These are phyloP conservation scores for Eupithecia exiguata DNA, from an alignment of 2,888 invertebrate genomes.

Conservation along the genomic window DNA sequence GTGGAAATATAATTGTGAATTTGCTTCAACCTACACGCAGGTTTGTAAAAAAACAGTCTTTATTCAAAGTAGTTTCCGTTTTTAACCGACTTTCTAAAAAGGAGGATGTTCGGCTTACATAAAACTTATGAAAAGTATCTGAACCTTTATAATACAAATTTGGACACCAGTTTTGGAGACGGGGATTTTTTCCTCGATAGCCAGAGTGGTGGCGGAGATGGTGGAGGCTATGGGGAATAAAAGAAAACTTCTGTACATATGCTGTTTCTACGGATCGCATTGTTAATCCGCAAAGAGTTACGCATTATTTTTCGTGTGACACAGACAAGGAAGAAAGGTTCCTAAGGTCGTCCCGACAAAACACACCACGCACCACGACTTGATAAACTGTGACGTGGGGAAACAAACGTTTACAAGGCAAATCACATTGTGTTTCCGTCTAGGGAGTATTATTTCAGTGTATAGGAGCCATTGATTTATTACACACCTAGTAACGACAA, in stretches of 20 bases:
- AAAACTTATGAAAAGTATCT: too few relatives aligned
- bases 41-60: not conserved
- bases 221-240: too few relatives aligned
- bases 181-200: too few relatives aligned
- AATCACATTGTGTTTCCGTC: not conserved
- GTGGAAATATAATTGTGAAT: conserved; percentile 14
- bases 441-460: not conserved
- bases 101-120: too few relatives aligned
- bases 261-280: conserved; percentile 2
- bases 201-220: too few relatives aligned
- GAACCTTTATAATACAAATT: too few relatives aligned
- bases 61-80: not conserved
- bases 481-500: not conserved
- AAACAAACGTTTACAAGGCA: not conserved
- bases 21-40: not conserved
- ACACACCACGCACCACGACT: not conserved
- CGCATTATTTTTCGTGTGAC: conserved; percentile 34
- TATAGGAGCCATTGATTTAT: not conserved
- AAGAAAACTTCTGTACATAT: conserved; percentile 14
- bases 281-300: conserved; percentile 25
- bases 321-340: not conserved
- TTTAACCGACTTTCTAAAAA: not conserved
- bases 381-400: not conserved
- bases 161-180: too few relatives aligned
- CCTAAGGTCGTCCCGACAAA: not conserved